phyloP scores from a whole-genome alignment of 2,888 invertebrate genomes.

The Drosophila emarginata region DNA sequence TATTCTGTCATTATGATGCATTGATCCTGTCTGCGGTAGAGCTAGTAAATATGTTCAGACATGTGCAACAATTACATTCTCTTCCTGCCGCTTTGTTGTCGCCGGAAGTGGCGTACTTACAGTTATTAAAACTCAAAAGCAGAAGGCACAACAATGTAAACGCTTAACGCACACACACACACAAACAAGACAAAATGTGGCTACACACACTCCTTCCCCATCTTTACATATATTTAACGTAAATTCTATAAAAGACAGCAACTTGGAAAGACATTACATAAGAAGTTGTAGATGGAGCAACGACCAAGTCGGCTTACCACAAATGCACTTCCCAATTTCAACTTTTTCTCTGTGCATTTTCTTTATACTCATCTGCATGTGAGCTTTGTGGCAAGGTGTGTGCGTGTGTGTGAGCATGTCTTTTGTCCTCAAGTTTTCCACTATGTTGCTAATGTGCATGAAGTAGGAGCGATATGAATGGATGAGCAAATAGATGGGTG shows the following conservation, averaged over 20 bases:
- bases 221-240: neutral
- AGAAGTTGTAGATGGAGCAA: conserved; percentile 39
- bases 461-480: neutral
- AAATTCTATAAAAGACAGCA: conserved; percentile 3
- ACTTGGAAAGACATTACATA: conserved; percentile 23
- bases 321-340: conserved; percentile 71
- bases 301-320: conserved; percentile 64
- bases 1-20: conserved; percentile 19
- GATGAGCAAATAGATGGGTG: conserved; percentile 5
- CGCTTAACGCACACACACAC: conserved; percentile 59
- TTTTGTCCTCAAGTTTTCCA: conserved; percentile 40
- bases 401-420: conserved; percentile 3
- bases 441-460: conserved; percentile 52
- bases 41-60: conserved; percentile 37
- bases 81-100: conserved; percentile 41
- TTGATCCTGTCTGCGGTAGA: conserved; percentile 24
- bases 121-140: conserved; percentile 64
- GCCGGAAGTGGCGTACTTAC: conserved; percentile 64
- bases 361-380: conserved; percentile 68
- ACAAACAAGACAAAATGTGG: conserved; percentile 19
- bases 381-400: conserved; percentile 17
- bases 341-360: conserved; percentile 58
- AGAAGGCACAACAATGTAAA: conserved; percentile 60
- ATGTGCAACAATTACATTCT: conserved; percentile 63
- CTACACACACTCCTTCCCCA: neutral